A percentile compares a stretch with the other conserved stretches of the same genome.
These are phyloP conservation scores for Macquaria australasica DNA, from an alignment of 2,113 vertebrate species.

Conservation along the genomic window DNA sequence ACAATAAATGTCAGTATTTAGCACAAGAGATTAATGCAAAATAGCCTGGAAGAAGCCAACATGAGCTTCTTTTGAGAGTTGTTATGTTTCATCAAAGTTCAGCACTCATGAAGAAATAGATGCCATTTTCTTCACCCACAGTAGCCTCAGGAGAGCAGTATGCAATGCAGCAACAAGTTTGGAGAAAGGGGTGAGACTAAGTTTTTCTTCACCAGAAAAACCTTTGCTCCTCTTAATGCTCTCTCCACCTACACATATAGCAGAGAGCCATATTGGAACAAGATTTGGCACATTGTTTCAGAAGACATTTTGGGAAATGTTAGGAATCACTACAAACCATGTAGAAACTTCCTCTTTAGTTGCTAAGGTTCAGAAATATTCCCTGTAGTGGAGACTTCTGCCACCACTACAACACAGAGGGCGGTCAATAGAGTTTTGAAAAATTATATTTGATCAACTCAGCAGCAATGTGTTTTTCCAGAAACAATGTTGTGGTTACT, in stretches of 20 bases:
- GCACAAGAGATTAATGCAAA: not conserved
- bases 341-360: not conserved
- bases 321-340: slow-evolving; percentile 16
- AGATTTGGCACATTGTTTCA: slow-evolving; percentile 18
- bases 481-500: not conserved
- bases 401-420: not conserved
- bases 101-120: slow-evolving; percentile 4
- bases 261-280: not conserved
- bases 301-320: slow-evolving; percentile 4
- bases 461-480: not conserved
- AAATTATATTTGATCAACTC: not conserved
- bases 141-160: slow-evolving; percentile 9
- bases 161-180: slow-evolving; percentile 15
- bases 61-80: not conserved
- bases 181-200: slow-evolving; percentile 5
- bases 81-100: slow-evolving; percentile 8
- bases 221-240: slow-evolving; percentile 27
- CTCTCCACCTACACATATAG: slow-evolving; percentile 24
- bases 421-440: not conserved
- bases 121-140: slow-evolving; percentile 1
- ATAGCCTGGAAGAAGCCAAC: not conserved
- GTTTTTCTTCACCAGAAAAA: slow-evolving; percentile 14
- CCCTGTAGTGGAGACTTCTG: slow-evolving; percentile 1
- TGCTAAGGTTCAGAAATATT: not conserved
- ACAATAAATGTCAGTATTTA: not conserved